A percentile compares a stretch with the other conserved stretches of the same genome.
These are phyloP conservation scores for Xestobium rufovillosum DNA, from an alignment of 2,888 invertebrate genomes.

Conservation along the genomic window DNA sequence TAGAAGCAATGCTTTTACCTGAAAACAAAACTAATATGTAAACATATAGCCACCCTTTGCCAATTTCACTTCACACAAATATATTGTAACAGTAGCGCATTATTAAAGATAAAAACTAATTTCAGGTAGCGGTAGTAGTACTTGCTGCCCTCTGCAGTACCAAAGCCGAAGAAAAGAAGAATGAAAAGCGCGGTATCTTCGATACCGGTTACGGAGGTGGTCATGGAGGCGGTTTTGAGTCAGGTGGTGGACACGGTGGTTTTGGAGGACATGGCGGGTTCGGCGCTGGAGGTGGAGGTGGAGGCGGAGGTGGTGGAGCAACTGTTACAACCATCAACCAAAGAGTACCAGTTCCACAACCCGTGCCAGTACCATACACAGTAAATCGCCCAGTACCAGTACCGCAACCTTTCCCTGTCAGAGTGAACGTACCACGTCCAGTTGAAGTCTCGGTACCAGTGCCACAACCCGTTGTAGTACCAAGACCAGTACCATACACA, in stretches of 20 bases:
- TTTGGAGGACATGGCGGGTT: conserved; percentile 9
- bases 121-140: conserved; percentile 18
- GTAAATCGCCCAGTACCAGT: conserved; percentile 46
- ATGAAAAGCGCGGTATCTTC: conserved; percentile 17
- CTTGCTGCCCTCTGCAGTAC: conserved; percentile 19
- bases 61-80: too few relatives aligned
- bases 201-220: conserved; percentile 12
- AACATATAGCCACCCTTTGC: too few relatives aligned
- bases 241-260: conserved; percentile 17
- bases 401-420: conserved; percentile 48
- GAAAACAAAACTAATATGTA: too few relatives aligned
- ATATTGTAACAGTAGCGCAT: too few relatives aligned
- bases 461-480: conserved; percentile 38
- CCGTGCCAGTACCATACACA: conserved; percentile 41
- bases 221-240: conserved; percentile 9
- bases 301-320: conserved; percentile 38
- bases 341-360: conserved; percentile 38
- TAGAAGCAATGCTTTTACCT: too few relatives aligned
- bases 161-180: conserved; percentile 18
- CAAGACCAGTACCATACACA: conserved; percentile 37
- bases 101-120: conserved; percentile 3
- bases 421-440: conserved; percentile 46
- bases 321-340: conserved; percentile 35
- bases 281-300: conserved; percentile 21
- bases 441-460: conserved; percentile 43